Evolutionary conservation across 2,797 vertebrate species (phyloP).

Genomic region (Chaunax sp.): DNA sequence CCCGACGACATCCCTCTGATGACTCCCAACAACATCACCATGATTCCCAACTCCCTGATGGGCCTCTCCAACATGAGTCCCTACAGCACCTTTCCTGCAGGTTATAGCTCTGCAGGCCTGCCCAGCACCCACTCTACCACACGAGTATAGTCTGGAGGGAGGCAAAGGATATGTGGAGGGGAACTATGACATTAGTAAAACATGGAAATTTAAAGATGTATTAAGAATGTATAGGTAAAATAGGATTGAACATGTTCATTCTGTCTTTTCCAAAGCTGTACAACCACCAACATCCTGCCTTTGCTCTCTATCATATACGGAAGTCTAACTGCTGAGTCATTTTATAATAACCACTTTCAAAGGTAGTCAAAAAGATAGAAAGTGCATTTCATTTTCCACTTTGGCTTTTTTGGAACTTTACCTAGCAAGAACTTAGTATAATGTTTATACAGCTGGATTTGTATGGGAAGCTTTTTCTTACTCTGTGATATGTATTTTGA

Average conservation of each 20-base stretch:
- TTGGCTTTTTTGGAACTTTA: slow-evolving; percentile 81
- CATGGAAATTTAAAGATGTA: slow-evolving; percentile 71
- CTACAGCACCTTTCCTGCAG: slow-evolving; percentile 96
- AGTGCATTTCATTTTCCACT: slow-evolving; percentile 81
- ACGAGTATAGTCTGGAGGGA: slow-evolving; percentile 89
- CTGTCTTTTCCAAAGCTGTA: slow-evolving; percentile 74
- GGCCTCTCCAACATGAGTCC: slow-evolving; percentile 97
- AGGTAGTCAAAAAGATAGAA: slow-evolving; percentile 71
- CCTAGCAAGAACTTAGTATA: slow-evolving; percentile 81
- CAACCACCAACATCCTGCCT: slow-evolving; percentile 75
- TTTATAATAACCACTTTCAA: slow-evolving; percentile 80
- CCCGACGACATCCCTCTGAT: slow-evolving; percentile 96
- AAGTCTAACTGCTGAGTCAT: slow-evolving; percentile 76
- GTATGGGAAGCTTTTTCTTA: slow-evolving; percentile 85
- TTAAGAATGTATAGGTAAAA: slow-evolving; percentile 77
- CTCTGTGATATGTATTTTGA: slow-evolving; percentile 82
- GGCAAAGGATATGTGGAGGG: slow-evolving; percentile 1
- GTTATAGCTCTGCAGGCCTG: slow-evolving; percentile 95
- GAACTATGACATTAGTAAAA: slow-evolving; percentile 47
- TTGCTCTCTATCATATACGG: slow-evolving; percentile 73
- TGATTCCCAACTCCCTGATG: slow-evolving; percentile 98
- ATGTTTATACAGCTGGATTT: slow-evolving; percentile 85
- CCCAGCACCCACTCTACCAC: slow-evolving; percentile 99
- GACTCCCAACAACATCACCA: slow-evolving; percentile 96
- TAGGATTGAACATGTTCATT: slow-evolving; percentile 74